These are phyloP conservation scores for Stictonetta naevosa DNA, from an alignment of 2,113 vertebrate species.

Conservation along the genomic window DNA sequence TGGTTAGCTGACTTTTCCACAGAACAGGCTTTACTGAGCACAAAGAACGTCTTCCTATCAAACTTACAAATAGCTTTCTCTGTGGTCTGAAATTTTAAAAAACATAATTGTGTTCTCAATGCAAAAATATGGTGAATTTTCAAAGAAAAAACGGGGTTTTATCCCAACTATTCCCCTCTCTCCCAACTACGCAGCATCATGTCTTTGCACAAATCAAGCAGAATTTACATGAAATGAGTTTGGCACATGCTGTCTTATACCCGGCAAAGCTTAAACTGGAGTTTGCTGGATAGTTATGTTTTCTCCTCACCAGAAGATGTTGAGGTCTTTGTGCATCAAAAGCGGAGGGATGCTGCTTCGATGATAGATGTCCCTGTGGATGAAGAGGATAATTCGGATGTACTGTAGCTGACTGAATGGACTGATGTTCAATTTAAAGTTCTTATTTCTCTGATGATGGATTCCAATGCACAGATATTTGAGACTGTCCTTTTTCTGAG, in stretches of 20 bases:
- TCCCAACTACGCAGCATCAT: constrained; percentile 73
- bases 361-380: constrained; percentile 81
- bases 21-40: constrained; percentile 8
- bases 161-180: constrained; percentile 69
- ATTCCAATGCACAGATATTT: constrained; percentile 67
- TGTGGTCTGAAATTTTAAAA: constrained; percentile 26
- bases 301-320: constrained; percentile 85
- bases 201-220: constrained; percentile 71
- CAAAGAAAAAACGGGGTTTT: constrained; percentile 49
- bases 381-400: constrained; percentile 85
- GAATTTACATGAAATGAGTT: constrained; percentile 73
- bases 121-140: constrained; percentile 38
- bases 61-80: not conserved
- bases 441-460: constrained; percentile 72
- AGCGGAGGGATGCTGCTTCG: constrained; percentile 80
- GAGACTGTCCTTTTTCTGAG: constrained; percentile 64
- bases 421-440: constrained; percentile 77
- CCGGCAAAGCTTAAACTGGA: constrained; percentile 76
- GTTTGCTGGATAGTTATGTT: constrained; percentile 78
- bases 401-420: constrained; percentile 82
- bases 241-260: constrained; percentile 77
- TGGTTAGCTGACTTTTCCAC: constrained; percentile 15
- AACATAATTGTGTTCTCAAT: not conserved
- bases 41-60: constrained; percentile 53
- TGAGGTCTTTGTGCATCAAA: constrained; percentile 84